Percentiles rank a stretch among this genome's conserved stretches.
These are phyloP conservation scores for Gallinago media DNA, from an alignment of 2,113 vertebrate species.

Conservation along the genomic window DNA sequence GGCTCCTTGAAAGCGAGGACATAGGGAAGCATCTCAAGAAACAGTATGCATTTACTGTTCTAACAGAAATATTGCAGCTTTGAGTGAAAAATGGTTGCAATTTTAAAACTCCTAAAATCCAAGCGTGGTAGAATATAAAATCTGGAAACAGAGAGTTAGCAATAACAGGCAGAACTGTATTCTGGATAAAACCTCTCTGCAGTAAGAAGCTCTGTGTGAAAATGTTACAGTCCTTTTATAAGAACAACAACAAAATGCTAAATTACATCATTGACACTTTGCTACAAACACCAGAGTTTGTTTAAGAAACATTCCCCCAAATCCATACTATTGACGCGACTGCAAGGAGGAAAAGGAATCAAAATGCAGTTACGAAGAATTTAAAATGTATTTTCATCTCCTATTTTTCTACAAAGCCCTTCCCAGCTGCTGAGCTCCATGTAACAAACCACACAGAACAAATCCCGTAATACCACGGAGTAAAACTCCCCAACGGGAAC, in stretches of 20 bases:
- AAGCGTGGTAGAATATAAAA: neutral
- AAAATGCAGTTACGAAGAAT: neutral
- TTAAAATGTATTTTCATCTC: neutral
- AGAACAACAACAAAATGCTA: neutral
- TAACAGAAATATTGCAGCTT: neutral
- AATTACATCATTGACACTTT: neutral
- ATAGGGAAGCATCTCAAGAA: neutral
- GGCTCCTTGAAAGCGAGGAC: neutral
- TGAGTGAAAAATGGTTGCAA: rapidly evolving
- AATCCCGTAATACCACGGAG: rapidly evolving
- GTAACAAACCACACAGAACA: rapidly evolving
- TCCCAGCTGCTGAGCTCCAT: neutral
- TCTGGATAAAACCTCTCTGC: neutral
- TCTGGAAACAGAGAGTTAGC: neutral
- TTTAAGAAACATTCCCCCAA: neutral
- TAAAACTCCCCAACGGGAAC: neutral
- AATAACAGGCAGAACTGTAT: neutral
- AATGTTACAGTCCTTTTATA: neutral
- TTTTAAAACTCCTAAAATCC: neutral
- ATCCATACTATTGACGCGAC: neutral
- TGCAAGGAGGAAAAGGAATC: neutral
- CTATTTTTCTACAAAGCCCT: neutral
- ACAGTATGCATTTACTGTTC: neutral
- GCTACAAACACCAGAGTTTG: too few species aligned
- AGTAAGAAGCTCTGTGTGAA: neutral